These are phyloP conservation scores for Phragmatobia fuliginosa DNA, from an alignment of 2,888 invertebrate genomes.

Conservation along the genomic window DNA sequence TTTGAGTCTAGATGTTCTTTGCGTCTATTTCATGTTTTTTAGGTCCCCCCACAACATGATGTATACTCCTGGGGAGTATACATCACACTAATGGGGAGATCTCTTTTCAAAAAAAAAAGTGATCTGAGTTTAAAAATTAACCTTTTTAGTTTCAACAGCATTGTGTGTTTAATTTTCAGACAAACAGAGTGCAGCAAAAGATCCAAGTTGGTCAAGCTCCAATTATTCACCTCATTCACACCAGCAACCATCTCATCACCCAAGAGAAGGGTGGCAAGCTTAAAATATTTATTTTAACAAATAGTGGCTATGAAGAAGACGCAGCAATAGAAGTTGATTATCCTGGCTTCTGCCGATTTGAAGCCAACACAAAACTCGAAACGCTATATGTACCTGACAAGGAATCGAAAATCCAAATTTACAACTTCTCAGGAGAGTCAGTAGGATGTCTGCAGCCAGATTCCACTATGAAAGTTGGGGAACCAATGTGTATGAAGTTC, in stretches of 20 bases:
- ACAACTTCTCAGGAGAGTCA: slow-evolving; percentile 82
- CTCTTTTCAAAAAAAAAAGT: too few relatives aligned
- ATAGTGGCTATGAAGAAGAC: slow-evolving; percentile 87
- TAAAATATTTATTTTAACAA: slow-evolving; percentile 89
- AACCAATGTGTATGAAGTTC: slow-evolving; percentile 88
- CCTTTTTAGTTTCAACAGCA: not conserved
- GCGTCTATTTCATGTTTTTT: too few relatives aligned
- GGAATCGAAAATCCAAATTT: slow-evolving; percentile 84
- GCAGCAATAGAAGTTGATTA: slow-evolving; percentile 87
- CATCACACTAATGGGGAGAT: too few relatives aligned
- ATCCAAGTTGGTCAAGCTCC: slow-evolving; percentile 89
- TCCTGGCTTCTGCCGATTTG: slow-evolving; percentile 90
- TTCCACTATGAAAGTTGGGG: slow-evolving; percentile 83
- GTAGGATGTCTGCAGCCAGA: slow-evolving; percentile 74
- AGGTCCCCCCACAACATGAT: too few relatives aligned
- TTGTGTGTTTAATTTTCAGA: slow-evolving; percentile 82
- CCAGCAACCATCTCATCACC: slow-evolving; percentile 88
- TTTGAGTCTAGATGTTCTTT: too few relatives aligned
- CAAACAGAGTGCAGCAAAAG: slow-evolving; percentile 89
- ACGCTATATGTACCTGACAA: slow-evolving; percentile 89
- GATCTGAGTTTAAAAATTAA: too few relatives aligned
- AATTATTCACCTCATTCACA: slow-evolving; percentile 88
- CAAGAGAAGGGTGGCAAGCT: slow-evolving; percentile 91
- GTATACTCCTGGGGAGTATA: too few relatives aligned
- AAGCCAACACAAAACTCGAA: slow-evolving; percentile 86